Percentiles rank a stretch among this genome's conserved stretches.
Evolutionary conservation across 2,797 vertebrate species (phyloP).

Genomic region (Manis crassicaudata): DNA sequence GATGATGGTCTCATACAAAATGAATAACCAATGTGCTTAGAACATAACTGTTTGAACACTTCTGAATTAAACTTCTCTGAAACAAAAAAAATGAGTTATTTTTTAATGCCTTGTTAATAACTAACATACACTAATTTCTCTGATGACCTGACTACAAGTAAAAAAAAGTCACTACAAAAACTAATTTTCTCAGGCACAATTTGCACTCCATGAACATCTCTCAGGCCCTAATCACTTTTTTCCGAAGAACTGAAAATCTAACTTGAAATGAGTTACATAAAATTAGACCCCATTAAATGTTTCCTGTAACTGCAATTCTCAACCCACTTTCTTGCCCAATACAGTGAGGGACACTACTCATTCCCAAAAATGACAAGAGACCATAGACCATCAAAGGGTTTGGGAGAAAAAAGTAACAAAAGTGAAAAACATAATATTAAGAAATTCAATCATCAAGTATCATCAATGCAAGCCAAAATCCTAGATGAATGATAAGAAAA

Average conservation of each 20-base stretch:
- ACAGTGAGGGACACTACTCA: background rate
- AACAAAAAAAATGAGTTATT: background rate
- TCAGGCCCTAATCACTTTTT: background rate
- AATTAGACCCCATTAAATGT: background rate
- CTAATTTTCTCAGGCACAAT: background rate
- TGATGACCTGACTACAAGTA: background rate
- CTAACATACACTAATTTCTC: background rate
- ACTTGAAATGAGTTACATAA: background rate
- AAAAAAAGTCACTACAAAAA: background rate
- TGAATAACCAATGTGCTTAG: background rate
- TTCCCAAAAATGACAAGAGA: background rate
- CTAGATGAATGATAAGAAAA: background rate
- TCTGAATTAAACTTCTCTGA: background rate
- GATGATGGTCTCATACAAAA: background rate
- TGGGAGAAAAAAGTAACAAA: background rate
- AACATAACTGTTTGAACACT: background rate
- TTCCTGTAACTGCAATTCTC: background rate
- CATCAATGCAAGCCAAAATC: background rate
- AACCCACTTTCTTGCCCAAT: background rate
- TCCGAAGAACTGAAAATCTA: slow-evolving; percentile 40
- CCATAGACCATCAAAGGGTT: background rate
- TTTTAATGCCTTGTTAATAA: background rate
- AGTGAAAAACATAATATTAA: background rate
- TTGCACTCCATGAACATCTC: background rate
- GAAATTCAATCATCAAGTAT: background rate